phyloP scores from a whole-genome alignment of 2,888 invertebrate genomes.

The Argyresthia albistria region DNA sequence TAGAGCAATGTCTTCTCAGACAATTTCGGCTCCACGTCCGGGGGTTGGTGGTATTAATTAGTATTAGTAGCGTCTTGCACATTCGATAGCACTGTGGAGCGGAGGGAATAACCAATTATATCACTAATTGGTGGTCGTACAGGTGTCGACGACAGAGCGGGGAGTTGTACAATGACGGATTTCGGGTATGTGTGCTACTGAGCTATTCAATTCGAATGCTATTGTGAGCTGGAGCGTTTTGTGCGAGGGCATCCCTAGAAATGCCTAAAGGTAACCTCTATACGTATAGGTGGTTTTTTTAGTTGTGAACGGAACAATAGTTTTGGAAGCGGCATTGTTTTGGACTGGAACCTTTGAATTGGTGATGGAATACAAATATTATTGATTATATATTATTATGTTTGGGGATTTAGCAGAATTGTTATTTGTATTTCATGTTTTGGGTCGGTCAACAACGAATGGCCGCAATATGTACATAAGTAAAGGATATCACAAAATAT shows the following conservation, averaged over 20 bases:
- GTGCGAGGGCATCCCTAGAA: neutral
- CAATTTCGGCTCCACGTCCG: neutral
- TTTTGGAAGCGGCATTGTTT: too few relatives aligned
- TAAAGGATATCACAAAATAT: too few relatives aligned
- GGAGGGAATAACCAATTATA: conserved; percentile 64
- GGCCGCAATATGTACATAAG: too few relatives aligned
- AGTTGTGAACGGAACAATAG: too few relatives aligned
- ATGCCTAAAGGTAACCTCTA: neutral
- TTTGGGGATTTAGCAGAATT: too few relatives aligned
- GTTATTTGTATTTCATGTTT: too few relatives aligned
- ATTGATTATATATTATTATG: too few relatives aligned
- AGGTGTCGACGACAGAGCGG: conserved; percentile 47
- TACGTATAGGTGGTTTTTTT: neutral
- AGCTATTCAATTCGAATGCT: neutral
- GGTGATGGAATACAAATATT: too few relatives aligned
- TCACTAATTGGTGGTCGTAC: conserved; percentile 64
- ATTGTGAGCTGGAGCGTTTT: too few relatives aligned
- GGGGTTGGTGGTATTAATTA: conserved; percentile 29
- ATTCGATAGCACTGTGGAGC: conserved; percentile 44
- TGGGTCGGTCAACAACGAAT: too few relatives aligned
- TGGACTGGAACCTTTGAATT: too few relatives aligned
- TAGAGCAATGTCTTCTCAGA: neutral
- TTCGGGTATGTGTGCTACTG: too few relatives aligned
- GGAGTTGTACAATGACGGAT: neutral
- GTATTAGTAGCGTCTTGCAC: conserved; percentile 40